phyloP scores from a whole-genome alignment of 64 coral and sea anemone species.

The Dendrophyllia cribrosa region DNA sequence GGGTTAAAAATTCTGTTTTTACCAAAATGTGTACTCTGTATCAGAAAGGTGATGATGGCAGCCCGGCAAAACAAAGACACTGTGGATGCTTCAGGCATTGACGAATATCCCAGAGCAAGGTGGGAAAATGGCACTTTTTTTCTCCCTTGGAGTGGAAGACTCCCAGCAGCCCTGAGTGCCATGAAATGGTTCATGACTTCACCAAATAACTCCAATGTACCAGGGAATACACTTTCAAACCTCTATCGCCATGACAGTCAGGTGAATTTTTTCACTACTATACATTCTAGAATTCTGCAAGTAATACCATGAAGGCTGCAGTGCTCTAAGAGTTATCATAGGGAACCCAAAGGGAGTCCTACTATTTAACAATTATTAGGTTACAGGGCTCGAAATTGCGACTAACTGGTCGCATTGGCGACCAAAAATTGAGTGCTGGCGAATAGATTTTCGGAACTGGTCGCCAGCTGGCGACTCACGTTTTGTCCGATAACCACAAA shows the following conservation, averaged over 20 bases:
- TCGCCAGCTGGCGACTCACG: too few relatives aligned
- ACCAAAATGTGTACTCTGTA: too few relatives aligned
- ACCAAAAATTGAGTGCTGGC: too few relatives aligned
- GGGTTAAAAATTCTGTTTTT: too few relatives aligned
- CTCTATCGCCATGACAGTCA: not conserved
- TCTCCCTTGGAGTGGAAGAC: not conserved
- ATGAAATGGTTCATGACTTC: conserved; percentile 27
- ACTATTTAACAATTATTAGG: too few relatives aligned
- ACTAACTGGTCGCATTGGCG: too few relatives aligned
- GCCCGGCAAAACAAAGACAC: not conserved
- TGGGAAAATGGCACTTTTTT: conserved; percentile 8
- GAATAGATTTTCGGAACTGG: too few relatives aligned
- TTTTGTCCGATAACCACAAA: too few relatives aligned
- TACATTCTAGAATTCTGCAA: not conserved
- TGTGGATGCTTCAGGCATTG: not conserved
- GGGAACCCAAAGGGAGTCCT: too few relatives aligned
- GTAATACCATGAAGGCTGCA: too few relatives aligned
- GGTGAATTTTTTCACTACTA: conserved; percentile 22
- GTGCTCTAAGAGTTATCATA: too few relatives aligned
- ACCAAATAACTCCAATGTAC: conserved; percentile 4
- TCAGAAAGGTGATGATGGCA: not conserved
- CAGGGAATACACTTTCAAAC: not conserved
- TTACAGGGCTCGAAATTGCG: too few relatives aligned
- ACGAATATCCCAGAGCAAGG: not conserved
- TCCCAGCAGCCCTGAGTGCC: not conserved